Conservation (phyloP, 2,888 invertebrate species). For the Eristalis arbustorum region DNA sequence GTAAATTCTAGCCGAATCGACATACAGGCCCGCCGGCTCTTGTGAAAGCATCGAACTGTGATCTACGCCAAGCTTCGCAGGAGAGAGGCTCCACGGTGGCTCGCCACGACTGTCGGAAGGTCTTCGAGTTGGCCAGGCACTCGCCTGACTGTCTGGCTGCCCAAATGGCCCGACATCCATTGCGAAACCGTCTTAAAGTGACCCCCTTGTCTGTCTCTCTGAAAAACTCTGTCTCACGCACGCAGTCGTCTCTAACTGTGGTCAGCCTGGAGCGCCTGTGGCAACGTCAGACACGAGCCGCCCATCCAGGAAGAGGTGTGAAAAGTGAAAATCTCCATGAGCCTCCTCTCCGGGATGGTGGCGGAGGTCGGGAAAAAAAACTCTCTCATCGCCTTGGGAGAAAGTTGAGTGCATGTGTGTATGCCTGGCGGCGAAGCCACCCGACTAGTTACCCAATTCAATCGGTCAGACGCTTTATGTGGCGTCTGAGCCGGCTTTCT, state of each 20-base stretch:
- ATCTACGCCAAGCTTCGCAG: constrained; percentile 3
- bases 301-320: constrained; percentile 43
- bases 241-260: constrained; percentile 31
- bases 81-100: neutral
- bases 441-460: constrained; percentile 56
- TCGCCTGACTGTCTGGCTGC: constrained; percentile 50
- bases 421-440: constrained; percentile 38
- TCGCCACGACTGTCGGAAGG: constrained; percentile 34
- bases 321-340: constrained; percentile 44
- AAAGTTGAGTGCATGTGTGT: constrained; percentile 39
- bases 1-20: constrained; percentile 46
- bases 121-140: constrained; percentile 28
- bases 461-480: constrained; percentile 44
- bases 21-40: neutral
- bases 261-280: neutral
- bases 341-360: constrained; percentile 16
- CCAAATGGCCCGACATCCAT: constrained; percentile 54
- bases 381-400: constrained; percentile 35
- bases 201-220: too few relatives aligned
- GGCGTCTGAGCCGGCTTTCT: neutral
- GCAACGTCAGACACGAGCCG: constrained; percentile 25
- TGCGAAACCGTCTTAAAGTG: neutral
- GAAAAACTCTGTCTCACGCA: too few relatives aligned
- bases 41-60: too few relatives aligned
- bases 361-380: constrained; percentile 14